Base-by-base conservation (phyloP, 2,797 vertebrate genomes). In the Protonibea diacanthus region DNA sequence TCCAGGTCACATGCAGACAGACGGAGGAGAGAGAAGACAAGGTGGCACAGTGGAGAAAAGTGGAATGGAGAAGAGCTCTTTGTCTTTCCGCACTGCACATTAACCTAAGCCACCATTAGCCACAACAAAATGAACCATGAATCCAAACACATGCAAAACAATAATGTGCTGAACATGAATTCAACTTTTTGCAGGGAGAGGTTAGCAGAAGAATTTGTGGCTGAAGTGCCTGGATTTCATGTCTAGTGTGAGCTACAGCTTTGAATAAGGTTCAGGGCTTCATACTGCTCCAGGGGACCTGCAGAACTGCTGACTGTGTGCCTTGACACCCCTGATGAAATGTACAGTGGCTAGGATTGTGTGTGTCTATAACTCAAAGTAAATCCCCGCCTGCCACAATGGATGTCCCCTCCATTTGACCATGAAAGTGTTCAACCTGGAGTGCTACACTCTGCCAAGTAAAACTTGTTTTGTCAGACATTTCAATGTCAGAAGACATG, bases 401-500 rank as follows among this genome's bases (percentile, higher is more conserved):
- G 25, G 9, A 57, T 60, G 18, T 8, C 7, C 21, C 33, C 3
- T 61, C 49, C 11, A 51, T 13, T 23, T 15, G 38, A 27, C 52
- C 51, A 65, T 62, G 5, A 78, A 25, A 18, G 18, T 14, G 33
- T 59, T 65, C 15, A 65, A 64, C 18, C 38, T 33, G 47, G 3
- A 25, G n/a, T 44, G 9, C 47, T 6, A 4, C 21, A 27, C 18
- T 71, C 67, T 72, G 71, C 25, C 3, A 3, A 60, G 52, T 44
- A 38, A 63, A 27, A 23, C 38, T 33, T 65, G 7, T 4, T 45
- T 4, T 45, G 48, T 57, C 53, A 49, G 52, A 51, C 13, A 38
- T 53, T 64, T 73, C 48, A 29, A 18, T 71, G 63, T 74, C 65
- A 74, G 55, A 57, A 11, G 53, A 69, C 64, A 60, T 20, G 21